phyloP scores from a whole-genome alignment of 2,797 vertebrate genomes.

The Oophaga sylvatica region DNA sequence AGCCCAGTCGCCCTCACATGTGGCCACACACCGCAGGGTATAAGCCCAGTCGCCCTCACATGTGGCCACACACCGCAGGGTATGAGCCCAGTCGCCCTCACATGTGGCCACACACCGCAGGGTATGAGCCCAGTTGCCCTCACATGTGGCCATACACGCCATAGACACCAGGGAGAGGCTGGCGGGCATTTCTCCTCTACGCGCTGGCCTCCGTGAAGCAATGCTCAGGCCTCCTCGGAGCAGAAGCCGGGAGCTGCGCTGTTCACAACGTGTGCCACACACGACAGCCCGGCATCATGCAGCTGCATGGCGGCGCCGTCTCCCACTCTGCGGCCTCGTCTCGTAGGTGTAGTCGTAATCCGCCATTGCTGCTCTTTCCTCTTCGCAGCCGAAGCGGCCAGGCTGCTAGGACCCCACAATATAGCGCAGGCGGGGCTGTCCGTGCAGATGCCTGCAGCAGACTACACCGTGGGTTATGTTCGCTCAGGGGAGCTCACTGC shows the following conservation, averaged over 20 bases:
- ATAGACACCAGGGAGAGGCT: no score
- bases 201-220: background rate
- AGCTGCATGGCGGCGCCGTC: slow-evolving; percentile 53
- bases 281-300: background rate
- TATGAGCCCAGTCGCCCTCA: no score
- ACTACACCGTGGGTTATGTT: background rate
- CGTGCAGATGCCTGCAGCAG: slow-evolving; percentile 69
- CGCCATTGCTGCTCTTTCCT: slow-evolving; percentile 87
- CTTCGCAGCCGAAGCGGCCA: slow-evolving; percentile 80
- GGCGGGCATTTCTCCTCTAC: no score
- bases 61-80: no score
- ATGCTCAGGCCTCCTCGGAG: no score
- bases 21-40: no score
- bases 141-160: no score
- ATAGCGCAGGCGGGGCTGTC: slow-evolving; percentile 69
- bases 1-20: no score
- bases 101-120: no score
- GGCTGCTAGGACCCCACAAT: slow-evolving; percentile 80
- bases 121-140: no score
- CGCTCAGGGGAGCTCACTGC: background rate
- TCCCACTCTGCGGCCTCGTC: slow-evolving; percentile 48
- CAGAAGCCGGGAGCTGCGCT: background rate
- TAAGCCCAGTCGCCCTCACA: no score
- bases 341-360: slow-evolving; percentile 94
- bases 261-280: slow-evolving; percentile 13